phyloP scores from a whole-genome alignment of 2,888 invertebrate species.

The Napeogenes inachia region DNA sequence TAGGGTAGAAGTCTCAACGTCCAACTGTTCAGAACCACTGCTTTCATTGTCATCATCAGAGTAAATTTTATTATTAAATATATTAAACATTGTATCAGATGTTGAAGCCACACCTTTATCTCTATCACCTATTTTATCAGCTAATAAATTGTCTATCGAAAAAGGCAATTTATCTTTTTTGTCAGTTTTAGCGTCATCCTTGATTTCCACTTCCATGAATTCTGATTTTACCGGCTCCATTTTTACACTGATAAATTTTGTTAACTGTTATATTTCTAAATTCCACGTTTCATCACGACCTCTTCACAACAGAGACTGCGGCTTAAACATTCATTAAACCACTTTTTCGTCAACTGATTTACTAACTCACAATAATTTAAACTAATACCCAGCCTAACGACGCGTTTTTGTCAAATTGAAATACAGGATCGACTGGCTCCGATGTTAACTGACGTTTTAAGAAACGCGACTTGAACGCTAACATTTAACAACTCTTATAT shows the following conservation, averaged over 20 bases:
- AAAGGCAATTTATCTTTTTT: slow-evolving; percentile 61
- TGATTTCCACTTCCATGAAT: slow-evolving; percentile 33
- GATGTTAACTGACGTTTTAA: slow-evolving; percentile 67
- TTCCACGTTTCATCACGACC: slow-evolving; percentile 27
- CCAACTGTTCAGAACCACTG: slow-evolving; percentile 59
- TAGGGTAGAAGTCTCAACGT: slow-evolving; percentile 59
- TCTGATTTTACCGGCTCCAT: slow-evolving; percentile 26
- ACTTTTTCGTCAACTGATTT: slow-evolving; percentile 38
- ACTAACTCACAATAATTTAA: slow-evolving; percentile 51
- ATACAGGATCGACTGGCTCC: slow-evolving; percentile 58
- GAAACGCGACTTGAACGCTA: slow-evolving; percentile 40
- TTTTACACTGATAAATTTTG: slow-evolving; percentile 7
- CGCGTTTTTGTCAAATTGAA: slow-evolving; percentile 74
- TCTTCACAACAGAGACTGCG: slow-evolving; percentile 31
- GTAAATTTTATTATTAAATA: slow-evolving; percentile 41
- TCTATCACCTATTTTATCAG: slow-evolving; percentile 53
- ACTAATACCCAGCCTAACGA: slow-evolving; percentile 66
- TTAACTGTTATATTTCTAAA: no score
- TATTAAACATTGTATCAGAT: slow-evolving; percentile 20
- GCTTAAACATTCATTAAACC: slow-evolving; percentile 22
- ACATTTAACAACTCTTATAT: slow-evolving; percentile 31
- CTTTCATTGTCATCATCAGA: slow-evolving; percentile 52
- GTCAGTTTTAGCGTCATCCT: slow-evolving; percentile 41
- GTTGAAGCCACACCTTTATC: slow-evolving; percentile 23
- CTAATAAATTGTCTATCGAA: slow-evolving; percentile 65